A percentile compares a stretch with the other conserved stretches of the same genome.
Evolutionary conservation across 2,888 invertebrate genomes (phyloP).

Genomic region (Rhaphigaster nebulosa): DNA sequence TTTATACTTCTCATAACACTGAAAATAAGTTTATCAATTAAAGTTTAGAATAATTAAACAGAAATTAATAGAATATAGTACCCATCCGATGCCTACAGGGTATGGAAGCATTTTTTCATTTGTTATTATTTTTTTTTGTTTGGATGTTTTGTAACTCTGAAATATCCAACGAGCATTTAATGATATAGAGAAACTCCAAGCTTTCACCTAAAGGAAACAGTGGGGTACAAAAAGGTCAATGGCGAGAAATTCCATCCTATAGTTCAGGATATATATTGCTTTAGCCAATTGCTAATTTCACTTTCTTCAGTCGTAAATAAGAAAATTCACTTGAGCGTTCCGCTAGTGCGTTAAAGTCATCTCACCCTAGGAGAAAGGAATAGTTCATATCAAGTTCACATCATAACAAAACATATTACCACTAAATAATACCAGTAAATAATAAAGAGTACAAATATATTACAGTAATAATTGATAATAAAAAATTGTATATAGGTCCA

Average conservation of each 20-base stretch:
- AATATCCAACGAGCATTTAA: background rate
- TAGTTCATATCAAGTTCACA: background rate
- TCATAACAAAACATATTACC: background rate
- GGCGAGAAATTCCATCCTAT: background rate
- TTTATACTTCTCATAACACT: no score
- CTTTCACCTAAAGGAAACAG: constrained; percentile 18
- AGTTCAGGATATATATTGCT: background rate
- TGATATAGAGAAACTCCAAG: background rate
- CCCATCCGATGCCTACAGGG: no score
- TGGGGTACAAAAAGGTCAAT: background rate
- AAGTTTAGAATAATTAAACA: no score
- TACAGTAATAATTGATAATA: background rate
- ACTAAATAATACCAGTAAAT: background rate
- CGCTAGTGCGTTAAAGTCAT: background rate
- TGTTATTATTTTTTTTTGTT: no score
- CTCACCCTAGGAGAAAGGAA: background rate
- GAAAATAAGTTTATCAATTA: no score
- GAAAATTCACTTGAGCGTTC: background rate
- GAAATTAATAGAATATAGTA: no score
- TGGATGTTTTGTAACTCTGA: no score
- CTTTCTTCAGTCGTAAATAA: constrained; percentile 20
- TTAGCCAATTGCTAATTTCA: background rate
- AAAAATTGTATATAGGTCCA: no score
- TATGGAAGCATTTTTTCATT: no score
- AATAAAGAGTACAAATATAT: background rate